These are phyloP conservation scores for Desmodus rotundus DNA, from an alignment of 2,113 vertebrate genomes.

Conservation along the genomic window DNA sequence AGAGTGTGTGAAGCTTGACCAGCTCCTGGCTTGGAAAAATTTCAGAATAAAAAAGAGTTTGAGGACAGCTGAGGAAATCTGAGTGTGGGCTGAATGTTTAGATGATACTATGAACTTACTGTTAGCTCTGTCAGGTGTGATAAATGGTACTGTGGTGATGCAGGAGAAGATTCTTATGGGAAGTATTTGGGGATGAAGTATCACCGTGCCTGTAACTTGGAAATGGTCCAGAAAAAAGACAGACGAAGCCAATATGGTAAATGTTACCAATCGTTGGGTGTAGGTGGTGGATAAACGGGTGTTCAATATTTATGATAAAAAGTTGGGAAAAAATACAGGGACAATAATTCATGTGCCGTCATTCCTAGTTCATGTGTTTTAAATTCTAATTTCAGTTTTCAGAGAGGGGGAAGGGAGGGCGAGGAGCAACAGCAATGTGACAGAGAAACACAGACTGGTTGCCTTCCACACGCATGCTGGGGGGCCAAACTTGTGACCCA, in stretches of 20 bases:
- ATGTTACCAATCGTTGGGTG: background rate
- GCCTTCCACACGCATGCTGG: no score
- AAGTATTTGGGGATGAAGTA: background rate
- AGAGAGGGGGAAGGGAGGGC: no score
- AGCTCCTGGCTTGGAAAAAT: background rate
- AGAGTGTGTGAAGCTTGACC: background rate
- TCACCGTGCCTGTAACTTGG: background rate
- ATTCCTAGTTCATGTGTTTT: background rate
- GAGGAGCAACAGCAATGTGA: no score
- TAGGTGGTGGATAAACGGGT: background rate
- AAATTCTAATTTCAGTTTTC: no score
- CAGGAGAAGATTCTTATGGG: background rate
- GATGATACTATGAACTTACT: background rate
- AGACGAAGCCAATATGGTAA: background rate
- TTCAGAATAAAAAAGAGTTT: background rate
- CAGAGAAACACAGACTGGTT: no score
- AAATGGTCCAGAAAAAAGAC: constrained; percentile 3
- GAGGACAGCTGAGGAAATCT: background rate
- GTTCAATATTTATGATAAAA: background rate
- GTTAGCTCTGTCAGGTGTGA: background rate
- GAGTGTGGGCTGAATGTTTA: constrained; percentile 10
- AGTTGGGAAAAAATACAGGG: background rate
- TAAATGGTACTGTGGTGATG: background rate
- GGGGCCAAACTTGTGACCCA: no score
- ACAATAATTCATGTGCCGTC: background rate